Conservation (phyloP, 1,140 invertebrate genomes). For the Lanistes nyassanus region DNA sequence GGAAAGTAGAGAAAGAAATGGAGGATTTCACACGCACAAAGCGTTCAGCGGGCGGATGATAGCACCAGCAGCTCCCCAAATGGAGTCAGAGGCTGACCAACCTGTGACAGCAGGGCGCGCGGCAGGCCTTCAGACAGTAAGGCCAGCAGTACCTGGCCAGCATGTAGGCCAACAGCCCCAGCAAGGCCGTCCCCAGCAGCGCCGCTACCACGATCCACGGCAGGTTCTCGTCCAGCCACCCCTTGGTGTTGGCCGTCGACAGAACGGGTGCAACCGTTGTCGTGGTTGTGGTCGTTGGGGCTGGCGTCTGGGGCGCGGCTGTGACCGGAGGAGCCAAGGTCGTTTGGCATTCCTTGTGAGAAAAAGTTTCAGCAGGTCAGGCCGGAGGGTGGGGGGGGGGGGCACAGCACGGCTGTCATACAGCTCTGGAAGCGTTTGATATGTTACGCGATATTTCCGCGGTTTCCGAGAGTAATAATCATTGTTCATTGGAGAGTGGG, state of each 20-base stretch:
- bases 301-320: background rate
- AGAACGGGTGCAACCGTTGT: background rate
- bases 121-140: background rate
- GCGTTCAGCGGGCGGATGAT: too few species aligned
- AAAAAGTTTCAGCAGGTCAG: too few species aligned
- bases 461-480: too few species aligned
- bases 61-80: too few species aligned
- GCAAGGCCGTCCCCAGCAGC: background rate
- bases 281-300: background rate
- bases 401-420: too few species aligned
- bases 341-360: background rate
- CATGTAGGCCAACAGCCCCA: slow-evolving; percentile 10
- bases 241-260: background rate
- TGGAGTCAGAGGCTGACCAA: too few species aligned
- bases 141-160: background rate
- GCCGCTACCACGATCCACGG: slow-evolving; percentile 5
- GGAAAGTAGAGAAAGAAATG: too few species aligned
- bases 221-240: slow-evolving; percentile 10
- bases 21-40: too few species aligned
- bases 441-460: too few species aligned
- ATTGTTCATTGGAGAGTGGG: too few species aligned
- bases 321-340: background rate
- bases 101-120: background rate
- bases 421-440: too few species aligned
- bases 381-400: too few species aligned